phyloP scores from a whole-genome alignment of 2,113 vertebrate genomes.

The Nothoprocta pentlandii region DNA sequence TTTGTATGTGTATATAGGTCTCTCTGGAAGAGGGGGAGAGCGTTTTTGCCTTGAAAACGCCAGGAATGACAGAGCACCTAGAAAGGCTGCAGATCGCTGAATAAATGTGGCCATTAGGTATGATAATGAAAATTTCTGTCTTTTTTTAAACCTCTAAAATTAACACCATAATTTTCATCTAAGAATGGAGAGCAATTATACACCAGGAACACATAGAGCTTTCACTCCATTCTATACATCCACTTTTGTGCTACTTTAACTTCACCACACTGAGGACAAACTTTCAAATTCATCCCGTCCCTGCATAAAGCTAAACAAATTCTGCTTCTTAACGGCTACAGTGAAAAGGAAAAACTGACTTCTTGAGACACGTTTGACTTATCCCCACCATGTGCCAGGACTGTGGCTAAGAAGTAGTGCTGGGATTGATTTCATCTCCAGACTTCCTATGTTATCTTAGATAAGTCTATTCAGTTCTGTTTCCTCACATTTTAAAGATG shows the following conservation, averaged over 20 bases:
- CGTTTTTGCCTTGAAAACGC: constrained; percentile 19
- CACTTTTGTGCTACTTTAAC: constrained; percentile 20
- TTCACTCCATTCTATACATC: neutral
- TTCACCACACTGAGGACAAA: neutral
- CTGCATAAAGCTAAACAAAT: neutral
- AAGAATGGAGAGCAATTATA: constrained; percentile 40
- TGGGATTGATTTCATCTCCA: constrained; percentile 26
- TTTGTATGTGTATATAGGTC: neutral
- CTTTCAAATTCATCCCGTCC: neutral
- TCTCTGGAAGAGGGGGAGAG: neutral
- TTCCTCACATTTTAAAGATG: constrained; percentile 59
- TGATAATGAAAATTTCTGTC: constrained; percentile 44
- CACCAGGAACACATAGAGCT: constrained; percentile 33
- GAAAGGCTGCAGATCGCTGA: constrained; percentile 20
- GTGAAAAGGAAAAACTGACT: neutral
- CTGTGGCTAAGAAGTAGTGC: constrained; percentile 8
- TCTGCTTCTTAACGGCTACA: neutral
- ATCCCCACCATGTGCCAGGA: neutral
- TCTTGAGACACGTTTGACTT: neutral
- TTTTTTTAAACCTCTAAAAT: constrained; percentile 56
- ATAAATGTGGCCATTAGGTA: constrained; percentile 38
- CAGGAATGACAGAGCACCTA: constrained; percentile 28
- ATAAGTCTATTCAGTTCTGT: constrained; percentile 29
- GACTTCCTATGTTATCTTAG: constrained; percentile 42
- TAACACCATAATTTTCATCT: constrained; percentile 54